A percentile compares a stretch with the other conserved stretches of the same genome.
Evolutionary conservation across 2,797 vertebrate species (phyloP).

Genomic region (Linurgus olivaceus): DNA sequence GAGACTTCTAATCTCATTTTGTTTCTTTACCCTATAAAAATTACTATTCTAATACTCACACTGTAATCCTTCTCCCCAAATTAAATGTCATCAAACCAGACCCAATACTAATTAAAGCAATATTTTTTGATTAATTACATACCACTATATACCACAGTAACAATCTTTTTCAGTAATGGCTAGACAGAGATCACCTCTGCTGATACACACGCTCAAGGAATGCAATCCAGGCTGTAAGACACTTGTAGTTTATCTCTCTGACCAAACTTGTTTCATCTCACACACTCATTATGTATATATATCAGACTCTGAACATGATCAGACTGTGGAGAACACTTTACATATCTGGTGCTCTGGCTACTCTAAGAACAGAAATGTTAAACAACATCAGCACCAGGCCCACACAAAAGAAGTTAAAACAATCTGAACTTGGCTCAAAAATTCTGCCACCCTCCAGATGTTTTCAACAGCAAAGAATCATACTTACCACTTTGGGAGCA

Average conservation of each 20-base stretch:
- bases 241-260: neutral
- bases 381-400: neutral
- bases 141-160: neutral
- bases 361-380: neutral
- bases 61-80: neutral
- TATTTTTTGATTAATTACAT: constrained; percentile 31
- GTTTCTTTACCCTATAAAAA: neutral
- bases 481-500: neutral
- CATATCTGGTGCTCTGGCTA: neutral
- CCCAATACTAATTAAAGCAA: neutral
- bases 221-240: neutral
- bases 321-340: neutral
- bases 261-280: neutral
- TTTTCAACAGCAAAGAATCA: neutral
- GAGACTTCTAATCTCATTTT: neutral
- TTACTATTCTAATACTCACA: neutral
- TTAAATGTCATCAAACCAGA: neutral
- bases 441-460: neutral
- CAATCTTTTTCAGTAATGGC: neutral
- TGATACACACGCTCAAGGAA: neutral
- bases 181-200: neutral
- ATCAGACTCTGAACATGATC: neutral
- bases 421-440: neutral
- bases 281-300: neutral
- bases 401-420: neutral